Evolutionary conservation across 2,113 vertebrate species (phyloP).

Genomic region (Xenotilapia longispinis): DNA sequence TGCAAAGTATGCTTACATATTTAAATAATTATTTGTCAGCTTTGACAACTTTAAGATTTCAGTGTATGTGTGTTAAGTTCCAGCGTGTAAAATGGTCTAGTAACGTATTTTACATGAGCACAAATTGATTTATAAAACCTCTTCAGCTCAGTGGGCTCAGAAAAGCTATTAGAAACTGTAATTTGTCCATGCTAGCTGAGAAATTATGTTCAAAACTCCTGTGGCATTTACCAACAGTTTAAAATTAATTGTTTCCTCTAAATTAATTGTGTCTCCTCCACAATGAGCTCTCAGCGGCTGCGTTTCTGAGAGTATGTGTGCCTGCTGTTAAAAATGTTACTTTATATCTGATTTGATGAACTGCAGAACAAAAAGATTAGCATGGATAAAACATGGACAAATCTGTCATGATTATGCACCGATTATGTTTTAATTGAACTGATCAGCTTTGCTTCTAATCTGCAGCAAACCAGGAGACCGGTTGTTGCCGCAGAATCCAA

Average conservation of each 20-base stretch:
- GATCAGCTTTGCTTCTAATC: conserved; percentile 13
- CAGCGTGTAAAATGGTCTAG: background rate
- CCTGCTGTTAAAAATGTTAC: background rate
- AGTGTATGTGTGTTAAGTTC: background rate
- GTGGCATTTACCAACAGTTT: conserved; percentile 5
- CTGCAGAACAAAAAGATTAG: background rate
- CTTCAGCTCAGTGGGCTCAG: background rate
- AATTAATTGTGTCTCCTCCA: background rate
- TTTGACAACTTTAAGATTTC: background rate
- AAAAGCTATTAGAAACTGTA: background rate
- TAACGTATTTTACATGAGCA: background rate
- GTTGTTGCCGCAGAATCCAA: conserved; percentile 56
- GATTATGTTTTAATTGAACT: conserved; percentile 11
- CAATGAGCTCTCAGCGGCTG: background rate
- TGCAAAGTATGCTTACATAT: background rate
- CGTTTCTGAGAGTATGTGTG: background rate
- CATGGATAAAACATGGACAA: background rate
- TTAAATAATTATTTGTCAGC: background rate
- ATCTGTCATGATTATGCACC: background rate
- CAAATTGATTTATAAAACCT: background rate
- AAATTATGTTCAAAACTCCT: background rate
- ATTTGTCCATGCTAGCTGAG: background rate
- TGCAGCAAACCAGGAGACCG: conserved; percentile 9
- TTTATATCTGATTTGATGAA: background rate
- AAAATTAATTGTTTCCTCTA: background rate